These are phyloP conservation scores for Drosophila engyochracea DNA, from an alignment of 2,888 invertebrate species.

Conservation along the genomic window DNA sequence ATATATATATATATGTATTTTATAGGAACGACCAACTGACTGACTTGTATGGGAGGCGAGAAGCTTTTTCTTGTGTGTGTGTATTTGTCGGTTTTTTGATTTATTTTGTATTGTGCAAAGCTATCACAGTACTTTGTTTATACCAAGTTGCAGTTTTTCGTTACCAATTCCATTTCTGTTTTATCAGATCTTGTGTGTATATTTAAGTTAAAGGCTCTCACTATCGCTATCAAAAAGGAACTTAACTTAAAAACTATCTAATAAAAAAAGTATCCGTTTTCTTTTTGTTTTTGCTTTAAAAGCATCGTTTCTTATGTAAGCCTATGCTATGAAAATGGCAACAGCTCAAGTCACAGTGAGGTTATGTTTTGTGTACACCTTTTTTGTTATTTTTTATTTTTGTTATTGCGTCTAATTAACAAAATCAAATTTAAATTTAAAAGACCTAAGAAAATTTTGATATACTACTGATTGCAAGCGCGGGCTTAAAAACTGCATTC, in stretches of 20 bases:
- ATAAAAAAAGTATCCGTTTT: constrained; percentile 20
- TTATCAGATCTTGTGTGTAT: constrained; percentile 26
- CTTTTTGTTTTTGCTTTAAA: constrained; percentile 45
- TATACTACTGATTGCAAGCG: constrained; percentile 4
- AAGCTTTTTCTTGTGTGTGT: constrained; percentile 21
- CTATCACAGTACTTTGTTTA: constrained; percentile 84
- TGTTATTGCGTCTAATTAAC: constrained; percentile 14
- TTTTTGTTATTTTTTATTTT: not conserved
- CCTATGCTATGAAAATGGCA: constrained; percentile 59
- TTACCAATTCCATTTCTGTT: constrained; percentile 40
- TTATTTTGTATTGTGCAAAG: constrained; percentile 60
- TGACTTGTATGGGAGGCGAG: constrained; percentile 25
- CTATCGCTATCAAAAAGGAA: constrained; percentile 36
- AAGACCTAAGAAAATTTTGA: constrained; percentile 1
- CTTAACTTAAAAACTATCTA: constrained; percentile 44
- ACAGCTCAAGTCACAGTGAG: constrained; percentile 64
- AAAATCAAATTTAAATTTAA: constrained; percentile 4
- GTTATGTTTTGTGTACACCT: constrained; percentile 33
- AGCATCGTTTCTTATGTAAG: constrained; percentile 45
- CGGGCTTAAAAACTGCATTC: constrained; percentile 20
- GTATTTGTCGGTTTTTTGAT: not conserved
- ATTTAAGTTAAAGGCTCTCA: constrained; percentile 21
- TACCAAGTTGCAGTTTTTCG: constrained; percentile 49
- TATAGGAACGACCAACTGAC: constrained; percentile 45
- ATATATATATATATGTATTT: constrained; percentile 2